Evolutionary conservation across 2,113 vertebrate species (phyloP).

Genomic region (Burhinus bistriatus): DNA sequence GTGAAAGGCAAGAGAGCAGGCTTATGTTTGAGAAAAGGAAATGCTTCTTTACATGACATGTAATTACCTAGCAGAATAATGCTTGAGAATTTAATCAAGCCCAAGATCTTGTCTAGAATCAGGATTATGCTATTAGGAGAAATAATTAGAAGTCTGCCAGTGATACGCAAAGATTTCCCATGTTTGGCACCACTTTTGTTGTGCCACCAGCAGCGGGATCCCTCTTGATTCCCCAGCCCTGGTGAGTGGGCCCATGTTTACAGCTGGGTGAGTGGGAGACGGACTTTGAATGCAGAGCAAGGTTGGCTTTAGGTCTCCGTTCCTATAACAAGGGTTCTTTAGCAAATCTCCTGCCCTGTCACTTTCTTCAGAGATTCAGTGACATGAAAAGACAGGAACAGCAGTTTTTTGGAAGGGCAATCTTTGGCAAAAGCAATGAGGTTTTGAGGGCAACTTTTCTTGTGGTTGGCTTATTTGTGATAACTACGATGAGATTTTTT

Average conservation of each 20-base stretch:
- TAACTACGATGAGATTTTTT: rapidly evolving
- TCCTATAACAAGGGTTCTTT: background rate
- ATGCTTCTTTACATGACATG: background rate
- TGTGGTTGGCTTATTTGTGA: rapidly evolving
- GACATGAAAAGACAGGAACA: rapidly evolving
- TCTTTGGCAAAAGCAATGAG: background rate
- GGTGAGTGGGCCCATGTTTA: background rate
- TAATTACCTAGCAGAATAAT: background rate
- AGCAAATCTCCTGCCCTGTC: background rate
- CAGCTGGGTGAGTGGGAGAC: background rate
- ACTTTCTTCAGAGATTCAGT: background rate
- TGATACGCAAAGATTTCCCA: rapidly evolving
- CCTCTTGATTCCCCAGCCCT: rapidly evolving
- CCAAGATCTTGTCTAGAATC: background rate
- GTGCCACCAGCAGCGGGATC: rapidly evolving
- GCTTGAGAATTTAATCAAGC: background rate
- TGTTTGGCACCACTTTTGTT: rapidly evolving
- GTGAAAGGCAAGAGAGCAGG: background rate
- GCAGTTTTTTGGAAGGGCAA: background rate
- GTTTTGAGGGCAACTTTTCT: background rate
- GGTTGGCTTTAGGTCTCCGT: background rate
- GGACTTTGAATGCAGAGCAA: background rate
- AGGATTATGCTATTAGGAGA: background rate
- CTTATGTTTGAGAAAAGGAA: background rate
- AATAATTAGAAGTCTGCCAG: background rate